Base-by-base conservation (phyloP, 2,888 invertebrate species). In the Harpalus rufipes region DNA sequence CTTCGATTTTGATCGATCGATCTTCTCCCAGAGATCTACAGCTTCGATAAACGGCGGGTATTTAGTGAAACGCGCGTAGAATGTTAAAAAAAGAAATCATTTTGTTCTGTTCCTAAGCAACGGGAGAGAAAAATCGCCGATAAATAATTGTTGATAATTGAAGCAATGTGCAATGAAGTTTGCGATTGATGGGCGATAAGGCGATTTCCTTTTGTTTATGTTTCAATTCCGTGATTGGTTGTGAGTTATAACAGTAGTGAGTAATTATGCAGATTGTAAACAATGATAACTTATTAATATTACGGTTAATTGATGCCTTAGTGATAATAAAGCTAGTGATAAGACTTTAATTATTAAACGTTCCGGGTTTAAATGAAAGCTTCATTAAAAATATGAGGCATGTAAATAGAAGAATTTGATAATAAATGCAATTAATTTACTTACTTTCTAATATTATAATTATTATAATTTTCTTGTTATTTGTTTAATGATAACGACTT, bases 1-100 rank as follows among this genome's bases (percentile, higher is more conserved):
- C 63, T 63, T 63, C 21, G 44, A 44, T 44, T 32, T 72, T 81
- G 81, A 81, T 81, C 68, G 81, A 81, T 81, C 68, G 81, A 68
- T 81, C 68, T 21, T 63, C 21, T 5, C 21, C 21, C 21, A 2
- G 16, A 81, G 80, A 81, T 81, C 80, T 81, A 81, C 80, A 81
- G 63, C 63, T 8, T 14, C 7, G 80, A 81, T 81, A 81, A 14
- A 7, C 32, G 1, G 32, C 41, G 18, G 44, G 25, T 63, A 63
- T 63, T 63, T 63, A 61, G 41, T 61, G 61, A 41, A 81, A 81
- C 61, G 21, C 63, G 80, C 59, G 8, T 16, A 18, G 61, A 59
- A 79, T 79, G 56, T n/a, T 41, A 81, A 81, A 63, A 74, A 56
- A 74, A 51, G 14, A 14, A 39, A 6, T 7, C 32, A 18, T 44